Evolutionary conservation across 2,888 invertebrate species (phyloP).

Genomic region (Alviniconcha strummeri): DNA sequence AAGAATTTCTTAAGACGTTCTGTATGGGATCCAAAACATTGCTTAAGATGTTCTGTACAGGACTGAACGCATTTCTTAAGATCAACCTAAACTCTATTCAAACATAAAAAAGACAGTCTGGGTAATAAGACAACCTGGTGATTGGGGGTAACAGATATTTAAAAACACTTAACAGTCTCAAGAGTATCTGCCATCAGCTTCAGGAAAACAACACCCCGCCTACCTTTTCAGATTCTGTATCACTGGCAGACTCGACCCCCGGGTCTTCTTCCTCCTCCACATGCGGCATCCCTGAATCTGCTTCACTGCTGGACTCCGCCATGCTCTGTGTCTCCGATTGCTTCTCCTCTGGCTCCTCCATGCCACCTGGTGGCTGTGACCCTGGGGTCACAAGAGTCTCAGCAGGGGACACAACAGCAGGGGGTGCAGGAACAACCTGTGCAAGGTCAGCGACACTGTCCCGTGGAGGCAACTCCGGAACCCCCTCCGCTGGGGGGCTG

Average conservation of each 20-base stretch:
- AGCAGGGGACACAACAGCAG: constrained; percentile 21
- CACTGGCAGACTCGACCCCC: constrained; percentile 45
- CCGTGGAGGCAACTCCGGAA: neutral
- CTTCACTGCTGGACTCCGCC: constrained; percentile 35
- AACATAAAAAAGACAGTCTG: too few species aligned
- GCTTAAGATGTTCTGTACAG: too few species aligned
- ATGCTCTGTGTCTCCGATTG: neutral
- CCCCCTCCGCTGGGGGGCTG: neutral
- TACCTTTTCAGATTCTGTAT: constrained; percentile 49
- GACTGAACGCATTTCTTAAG: too few species aligned
- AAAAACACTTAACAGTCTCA: too few species aligned
- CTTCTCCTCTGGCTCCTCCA: neutral
- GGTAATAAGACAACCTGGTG: too few species aligned
- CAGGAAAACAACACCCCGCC: too few species aligned
- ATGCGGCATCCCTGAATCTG: constrained; percentile 30
- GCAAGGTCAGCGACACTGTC: constrained; percentile 26
- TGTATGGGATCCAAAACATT: too few species aligned
- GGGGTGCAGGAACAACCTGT: constrained; percentile 32
- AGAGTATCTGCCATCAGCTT: too few species aligned
- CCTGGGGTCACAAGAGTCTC: neutral
- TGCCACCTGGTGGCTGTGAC: neutral
- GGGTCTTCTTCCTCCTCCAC: constrained; percentile 39
- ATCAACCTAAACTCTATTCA: too few species aligned
- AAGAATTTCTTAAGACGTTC: too few species aligned
- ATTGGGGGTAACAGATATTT: too few species aligned